phyloP scores from a whole-genome alignment of 2,113 vertebrate genomes.

The Eulemur macaco region DNA sequence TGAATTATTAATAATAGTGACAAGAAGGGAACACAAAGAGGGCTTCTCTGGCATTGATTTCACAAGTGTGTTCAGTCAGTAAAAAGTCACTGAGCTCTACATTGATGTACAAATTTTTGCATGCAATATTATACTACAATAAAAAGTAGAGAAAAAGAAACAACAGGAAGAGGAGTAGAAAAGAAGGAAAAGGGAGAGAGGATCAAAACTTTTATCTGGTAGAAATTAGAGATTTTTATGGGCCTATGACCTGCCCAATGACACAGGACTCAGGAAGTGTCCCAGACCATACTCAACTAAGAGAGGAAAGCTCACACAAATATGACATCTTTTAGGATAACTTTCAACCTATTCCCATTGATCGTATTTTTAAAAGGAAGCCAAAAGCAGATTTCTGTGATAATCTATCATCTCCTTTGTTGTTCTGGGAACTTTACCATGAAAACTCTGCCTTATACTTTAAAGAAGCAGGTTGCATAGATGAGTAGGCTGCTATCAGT shows the following conservation, averaged over 20 bases:
- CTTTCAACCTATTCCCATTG: neutral
- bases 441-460: neutral
- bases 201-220: neutral
- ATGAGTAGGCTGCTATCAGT: neutral
- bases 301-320: neutral
- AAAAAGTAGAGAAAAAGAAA: neutral
- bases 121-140: neutral
- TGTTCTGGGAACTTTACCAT: neutral
- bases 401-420: neutral
- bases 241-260: neutral
- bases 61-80: too few relatives aligned
- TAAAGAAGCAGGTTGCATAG: neutral
- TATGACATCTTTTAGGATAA: neutral
- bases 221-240: neutral
- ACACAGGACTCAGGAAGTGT: neutral
- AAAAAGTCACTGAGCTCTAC: neutral
- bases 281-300: neutral
- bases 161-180: neutral
- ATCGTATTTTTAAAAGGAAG: neutral
- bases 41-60: neutral
- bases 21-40: rapidly evolving
- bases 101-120: neutral
- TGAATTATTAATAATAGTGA: neutral
- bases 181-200: neutral
- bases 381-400: neutral